These are phyloP conservation scores for Sebastes cheni DNA, from an alignment of 2,797 vertebrate genomes.

Conservation along the genomic window DNA sequence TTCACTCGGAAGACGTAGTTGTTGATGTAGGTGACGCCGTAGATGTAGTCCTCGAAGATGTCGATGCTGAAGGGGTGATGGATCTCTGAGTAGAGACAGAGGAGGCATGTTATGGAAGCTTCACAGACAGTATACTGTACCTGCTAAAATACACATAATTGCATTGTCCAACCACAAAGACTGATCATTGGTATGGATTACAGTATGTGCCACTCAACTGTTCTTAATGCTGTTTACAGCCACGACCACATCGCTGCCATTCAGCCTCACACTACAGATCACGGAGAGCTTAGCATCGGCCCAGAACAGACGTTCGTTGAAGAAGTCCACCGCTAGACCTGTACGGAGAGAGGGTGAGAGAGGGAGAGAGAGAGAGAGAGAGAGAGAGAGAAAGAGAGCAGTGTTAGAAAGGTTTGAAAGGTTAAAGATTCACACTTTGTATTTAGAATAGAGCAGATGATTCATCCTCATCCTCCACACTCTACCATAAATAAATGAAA, in stretches of 20 bases:
- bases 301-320: slow-evolving; percentile 96
- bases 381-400: neutral
- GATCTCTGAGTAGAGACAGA: slow-evolving; percentile 81
- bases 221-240: slow-evolving; percentile 89
- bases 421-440: neutral
- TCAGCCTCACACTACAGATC: slow-evolving; percentile 94
- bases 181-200: rapidly evolving
- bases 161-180: neutral
- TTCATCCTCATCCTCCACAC: neutral
- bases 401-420: neutral
- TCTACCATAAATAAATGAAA: neutral
- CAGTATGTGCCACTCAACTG: slow-evolving; percentile 80
- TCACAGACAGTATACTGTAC: neutral
- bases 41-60: slow-evolving; percentile 96
- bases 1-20: slow-evolving; percentile 95
- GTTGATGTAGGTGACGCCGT: slow-evolving; percentile 95
- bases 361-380: neutral
- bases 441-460: neutral
- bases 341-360: neutral
- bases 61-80: slow-evolving; percentile 96
- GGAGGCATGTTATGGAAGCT: neutral
- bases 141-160: neutral
- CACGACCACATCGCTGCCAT: slow-evolving; percentile 90
- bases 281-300: slow-evolving; percentile 94
- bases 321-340: slow-evolving; percentile 96